phyloP scores from a whole-genome alignment of 2,113 vertebrate species.

The Trematomus loennbergii region DNA sequence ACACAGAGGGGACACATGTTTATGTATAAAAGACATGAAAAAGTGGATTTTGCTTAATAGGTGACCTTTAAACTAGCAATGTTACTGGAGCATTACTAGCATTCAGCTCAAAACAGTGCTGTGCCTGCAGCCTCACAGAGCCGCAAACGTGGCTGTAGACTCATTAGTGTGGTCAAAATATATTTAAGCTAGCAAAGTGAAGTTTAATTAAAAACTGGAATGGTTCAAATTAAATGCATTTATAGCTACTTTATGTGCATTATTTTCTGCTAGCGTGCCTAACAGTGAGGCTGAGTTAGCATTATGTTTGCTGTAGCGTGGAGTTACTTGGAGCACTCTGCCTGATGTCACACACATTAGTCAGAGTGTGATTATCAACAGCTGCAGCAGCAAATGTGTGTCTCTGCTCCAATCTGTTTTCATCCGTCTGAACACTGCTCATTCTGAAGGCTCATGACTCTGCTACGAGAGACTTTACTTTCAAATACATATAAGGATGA shows the following conservation, averaged over 20 bases:
- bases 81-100: background rate
- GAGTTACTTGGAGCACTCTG: background rate
- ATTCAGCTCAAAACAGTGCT: background rate
- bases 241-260: background rate
- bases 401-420: background rate
- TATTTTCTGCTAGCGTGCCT: background rate
- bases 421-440: background rate
- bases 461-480: background rate
- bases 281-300: background rate
- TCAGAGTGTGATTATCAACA: constrained; percentile 30
- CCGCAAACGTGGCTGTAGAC: background rate
- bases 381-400: constrained; percentile 15
- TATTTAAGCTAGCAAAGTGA: too few relatives aligned
- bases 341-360: constrained; percentile 25
- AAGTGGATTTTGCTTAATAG: too few relatives aligned
- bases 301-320: background rate
- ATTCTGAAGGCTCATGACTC: constrained; percentile 6
- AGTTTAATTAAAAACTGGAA: too few relatives aligned
- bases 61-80: background rate
- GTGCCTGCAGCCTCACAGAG: background rate
- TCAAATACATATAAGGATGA: background rate
- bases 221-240: background rate
- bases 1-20: too few relatives aligned
- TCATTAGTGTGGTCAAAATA: too few relatives aligned
- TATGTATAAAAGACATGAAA: too few relatives aligned